A percentile compares a stretch with the other conserved stretches of the same genome.
These are phyloP conservation scores for Harpagoxenus sublaevis DNA, from an alignment of 2,888 invertebrate genomes.

Conservation along the genomic window DNA sequence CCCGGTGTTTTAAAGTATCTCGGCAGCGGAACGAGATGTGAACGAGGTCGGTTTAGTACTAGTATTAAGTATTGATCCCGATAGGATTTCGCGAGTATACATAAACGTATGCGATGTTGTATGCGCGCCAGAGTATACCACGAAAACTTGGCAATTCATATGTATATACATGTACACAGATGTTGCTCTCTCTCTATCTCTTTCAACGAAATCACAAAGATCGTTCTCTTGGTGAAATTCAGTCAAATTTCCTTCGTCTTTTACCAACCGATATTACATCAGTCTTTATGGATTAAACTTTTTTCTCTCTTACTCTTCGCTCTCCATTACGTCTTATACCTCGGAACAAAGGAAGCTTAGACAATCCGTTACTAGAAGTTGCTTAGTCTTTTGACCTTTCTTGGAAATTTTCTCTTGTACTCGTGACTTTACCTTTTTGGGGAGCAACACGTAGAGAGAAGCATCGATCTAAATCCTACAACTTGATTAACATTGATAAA, in stretches of 20 bases:
- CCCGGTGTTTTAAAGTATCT: conserved; percentile 8
- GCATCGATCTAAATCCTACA: background rate
- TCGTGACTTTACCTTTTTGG: background rate
- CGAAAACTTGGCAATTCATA: conserved; percentile 31
- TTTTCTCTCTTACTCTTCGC: background rate
- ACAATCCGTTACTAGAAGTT: background rate
- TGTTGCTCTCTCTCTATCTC: background rate
- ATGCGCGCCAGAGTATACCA: conserved; percentile 15
- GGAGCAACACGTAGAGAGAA: conserved; percentile 9
- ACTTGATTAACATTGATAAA: background rate
- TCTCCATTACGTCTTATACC: background rate
- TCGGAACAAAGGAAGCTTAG: background rate
- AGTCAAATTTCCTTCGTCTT: background rate
- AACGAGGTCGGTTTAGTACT: conserved; percentile 13
- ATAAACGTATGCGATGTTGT: background rate
- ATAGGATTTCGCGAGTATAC: background rate
- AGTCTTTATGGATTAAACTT: background rate
- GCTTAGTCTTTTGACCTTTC: background rate
- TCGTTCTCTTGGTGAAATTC: background rate
- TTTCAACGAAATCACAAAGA: background rate
- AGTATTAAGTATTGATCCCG: conserved; percentile 1
- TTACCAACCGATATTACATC: background rate
- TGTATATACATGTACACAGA: conserved; percentile 1
- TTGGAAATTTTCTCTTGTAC: background rate
- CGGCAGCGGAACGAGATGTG: conserved; percentile 1